Evolutionary conservation across 2,888 invertebrate species (phyloP).

Genomic region (Polyommatus icarus): DNA sequence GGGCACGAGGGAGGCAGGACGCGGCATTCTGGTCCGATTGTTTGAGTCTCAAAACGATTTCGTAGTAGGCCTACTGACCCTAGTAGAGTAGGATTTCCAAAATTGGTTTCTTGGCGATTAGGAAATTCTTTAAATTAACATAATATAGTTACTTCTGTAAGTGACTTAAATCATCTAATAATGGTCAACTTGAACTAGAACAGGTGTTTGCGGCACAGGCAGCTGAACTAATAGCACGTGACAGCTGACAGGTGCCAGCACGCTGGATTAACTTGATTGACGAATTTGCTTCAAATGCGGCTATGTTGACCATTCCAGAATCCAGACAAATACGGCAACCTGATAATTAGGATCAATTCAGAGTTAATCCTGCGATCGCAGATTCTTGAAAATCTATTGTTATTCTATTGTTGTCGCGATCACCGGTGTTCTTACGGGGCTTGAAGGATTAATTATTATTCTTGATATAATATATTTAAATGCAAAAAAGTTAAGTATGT

Average conservation of each 20-base stretch:
- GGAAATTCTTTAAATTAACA: background rate
- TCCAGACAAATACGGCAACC: background rate
- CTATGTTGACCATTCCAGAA: background rate
- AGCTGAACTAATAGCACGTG: background rate
- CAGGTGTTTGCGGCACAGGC: background rate
- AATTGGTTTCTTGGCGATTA: background rate
- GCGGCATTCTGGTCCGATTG: too few relatives aligned
- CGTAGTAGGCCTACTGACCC: too few relatives aligned
- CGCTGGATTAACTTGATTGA: background rate
- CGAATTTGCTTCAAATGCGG: background rate
- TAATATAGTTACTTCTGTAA: background rate
- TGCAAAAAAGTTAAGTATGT: background rate
- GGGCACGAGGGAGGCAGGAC: too few relatives aligned
- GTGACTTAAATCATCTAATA: background rate
- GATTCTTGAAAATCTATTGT: too few relatives aligned
- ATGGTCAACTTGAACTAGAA: background rate
- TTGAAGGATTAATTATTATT: too few relatives aligned
- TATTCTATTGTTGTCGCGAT: too few relatives aligned
- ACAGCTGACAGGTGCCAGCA: constrained; percentile 2
- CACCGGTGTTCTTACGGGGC: too few relatives aligned
- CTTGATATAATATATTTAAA: background rate
- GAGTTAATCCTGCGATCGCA: too few relatives aligned
- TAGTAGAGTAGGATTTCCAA: too few relatives aligned
- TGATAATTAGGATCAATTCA: background rate
- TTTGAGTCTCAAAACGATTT: too few relatives aligned